Base-by-base conservation (phyloP, 1,140 invertebrate genomes). In the Papilio xuthus region DNA sequence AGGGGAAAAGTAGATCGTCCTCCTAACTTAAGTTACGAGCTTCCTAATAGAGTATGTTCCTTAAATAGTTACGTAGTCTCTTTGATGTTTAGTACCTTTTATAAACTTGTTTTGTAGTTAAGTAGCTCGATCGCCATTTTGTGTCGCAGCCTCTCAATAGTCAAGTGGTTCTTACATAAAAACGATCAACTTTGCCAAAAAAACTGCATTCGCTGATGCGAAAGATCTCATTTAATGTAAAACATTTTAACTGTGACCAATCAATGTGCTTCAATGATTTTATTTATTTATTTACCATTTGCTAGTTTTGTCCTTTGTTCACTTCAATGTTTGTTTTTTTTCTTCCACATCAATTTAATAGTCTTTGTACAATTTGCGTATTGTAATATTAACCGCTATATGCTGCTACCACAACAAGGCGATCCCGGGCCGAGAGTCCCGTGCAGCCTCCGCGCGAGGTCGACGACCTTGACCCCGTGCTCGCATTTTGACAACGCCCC, bases 41-140 rank as follows among this genome's bases (percentile, higher is more conserved):
- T n/a, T n/a, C n/a, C n/a, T n/a, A n/a, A n/a, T n/a, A n/a, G n/a
- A n/a, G n/a, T n/a, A n/a, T n/a, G n/a, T n/a, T n/a, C n/a, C n/a
- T n/a, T n/a, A n/a, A n/a, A n/a, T n/a, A n/a, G n/a, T n/a, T n/a
- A n/a, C 7, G 32, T 37, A 67, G 12, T 13, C 7, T 67, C 26
- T 67, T 67, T 28, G 60, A 67, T 67, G 4, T 15, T 37, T 37
- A 37, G 7, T 26, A 63, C 60, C 23, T 32, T 28, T 67, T 28
- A 67, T 13, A 67, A 67, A 13, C 23, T 67, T 28, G 60, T 60
- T 60, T 12, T 26, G 20, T 28, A 15, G 3, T 67, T 28, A 67
- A 67, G 23, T 67, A 67, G 60, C 60, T 67, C 13, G 60, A 67
- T 67, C 60, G 60, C 60, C 60, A 28, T 67, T 67, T 67, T 67